Conservation (phyloP, 2,888 invertebrate genomes). For the Philopedon plagiatum region DNA sequence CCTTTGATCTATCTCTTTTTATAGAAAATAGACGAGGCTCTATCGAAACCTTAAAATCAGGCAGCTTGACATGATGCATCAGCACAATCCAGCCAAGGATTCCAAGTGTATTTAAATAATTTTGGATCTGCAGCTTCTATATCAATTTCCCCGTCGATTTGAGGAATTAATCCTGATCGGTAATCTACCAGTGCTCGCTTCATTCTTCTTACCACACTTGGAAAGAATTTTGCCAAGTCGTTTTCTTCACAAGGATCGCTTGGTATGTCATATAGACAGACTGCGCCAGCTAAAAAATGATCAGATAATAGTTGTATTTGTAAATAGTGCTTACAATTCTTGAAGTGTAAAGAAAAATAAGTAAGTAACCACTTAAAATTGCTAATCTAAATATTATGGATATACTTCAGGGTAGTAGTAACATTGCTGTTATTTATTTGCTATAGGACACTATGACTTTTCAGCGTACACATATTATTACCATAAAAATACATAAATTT, state of each 20-base stretch:
- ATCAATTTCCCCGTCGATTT: conserved; percentile 71
- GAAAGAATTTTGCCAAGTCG: conserved; percentile 74
- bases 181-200: conserved; percentile 71
- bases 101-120: conserved; percentile 81
- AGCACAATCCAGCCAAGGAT: conserved; percentile 73
- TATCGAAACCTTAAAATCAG: background rate
- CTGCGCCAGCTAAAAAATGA: conserved; percentile 70
- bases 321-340: no score
- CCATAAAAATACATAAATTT: no score
- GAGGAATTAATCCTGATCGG: conserved; percentile 71
- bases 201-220: conserved; percentile 71
- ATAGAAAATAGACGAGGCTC: background rate
- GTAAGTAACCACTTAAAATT: no score
- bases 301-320: no score
- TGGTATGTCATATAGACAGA: conserved; percentile 83
- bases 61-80: conserved; percentile 55
- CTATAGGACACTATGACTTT: no score
- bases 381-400: no score
- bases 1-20: no score
- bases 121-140: conserved; percentile 77
- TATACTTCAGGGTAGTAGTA: no score
- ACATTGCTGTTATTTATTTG: no score
- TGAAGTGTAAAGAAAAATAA: no score
- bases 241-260: conserved; percentile 86
- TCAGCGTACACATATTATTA: no score